phyloP scores from a whole-genome alignment of 2,797 vertebrate genomes.

The Tokudaia tokunoshimensis region DNA sequence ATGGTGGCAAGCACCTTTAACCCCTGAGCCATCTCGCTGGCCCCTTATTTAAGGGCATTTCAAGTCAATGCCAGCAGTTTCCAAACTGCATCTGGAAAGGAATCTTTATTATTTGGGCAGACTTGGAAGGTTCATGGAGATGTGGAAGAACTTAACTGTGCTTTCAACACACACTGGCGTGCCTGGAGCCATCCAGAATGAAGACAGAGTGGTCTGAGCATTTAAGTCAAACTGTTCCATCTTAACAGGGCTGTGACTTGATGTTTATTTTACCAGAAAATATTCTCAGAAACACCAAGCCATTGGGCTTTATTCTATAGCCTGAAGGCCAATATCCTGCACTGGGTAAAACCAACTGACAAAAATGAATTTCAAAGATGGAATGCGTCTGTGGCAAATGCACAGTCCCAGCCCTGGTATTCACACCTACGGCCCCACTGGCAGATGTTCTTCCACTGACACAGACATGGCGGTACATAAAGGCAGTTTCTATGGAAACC shows the following conservation, averaged over 20 bases:
- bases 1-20: not conserved
- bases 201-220: slow-evolving; percentile 69
- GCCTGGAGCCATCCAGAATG: slow-evolving; percentile 64
- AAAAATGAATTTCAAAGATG: slow-evolving; percentile 73
- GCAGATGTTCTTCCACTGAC: slow-evolving; percentile 60
- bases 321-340: slow-evolving; percentile 68
- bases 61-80: slow-evolving; percentile 32
- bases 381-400: slow-evolving; percentile 80
- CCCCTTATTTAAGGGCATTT: not conserved
- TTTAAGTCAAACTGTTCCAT: slow-evolving; percentile 69
- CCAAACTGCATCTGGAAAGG: slow-evolving; percentile 46
- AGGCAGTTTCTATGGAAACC: slow-evolving; percentile 78
- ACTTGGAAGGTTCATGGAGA: slow-evolving; percentile 45
- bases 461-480: slow-evolving; percentile 55
- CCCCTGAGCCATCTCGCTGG: not conserved
- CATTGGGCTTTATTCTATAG: slow-evolving; percentile 73
- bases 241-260: slow-evolving; percentile 67
- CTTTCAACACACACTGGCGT: slow-evolving; percentile 65
- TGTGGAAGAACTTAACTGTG: slow-evolving; percentile 69
- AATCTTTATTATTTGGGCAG: slow-evolving; percentile 72
- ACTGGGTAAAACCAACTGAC: slow-evolving; percentile 75
- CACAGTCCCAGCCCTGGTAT: slow-evolving; percentile 63
- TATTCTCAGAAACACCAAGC: slow-evolving; percentile 55
- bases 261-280: slow-evolving; percentile 77
- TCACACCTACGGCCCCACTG: slow-evolving; percentile 77